These are phyloP conservation scores for Indicator indicator DNA, from an alignment of 2,113 vertebrate species.

Conservation along the genomic window DNA sequence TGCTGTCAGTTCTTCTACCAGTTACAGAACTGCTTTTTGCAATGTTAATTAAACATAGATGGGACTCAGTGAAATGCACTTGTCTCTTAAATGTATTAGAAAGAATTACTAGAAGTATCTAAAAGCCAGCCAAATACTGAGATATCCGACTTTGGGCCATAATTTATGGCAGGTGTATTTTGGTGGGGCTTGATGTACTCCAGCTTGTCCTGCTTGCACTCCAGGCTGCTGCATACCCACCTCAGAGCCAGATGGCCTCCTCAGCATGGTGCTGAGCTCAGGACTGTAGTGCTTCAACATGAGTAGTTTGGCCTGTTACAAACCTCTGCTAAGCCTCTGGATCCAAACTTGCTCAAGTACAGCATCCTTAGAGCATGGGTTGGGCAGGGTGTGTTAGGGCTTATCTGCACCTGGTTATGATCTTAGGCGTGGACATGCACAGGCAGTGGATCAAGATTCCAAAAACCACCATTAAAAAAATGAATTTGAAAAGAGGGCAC, in stretches of 20 bases:
- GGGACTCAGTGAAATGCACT: background rate
- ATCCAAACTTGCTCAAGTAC: background rate
- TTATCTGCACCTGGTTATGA: fast-evolving
- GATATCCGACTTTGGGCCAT: background rate
- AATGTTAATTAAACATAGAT: background rate
- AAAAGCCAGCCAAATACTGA: background rate
- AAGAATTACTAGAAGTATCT: background rate
- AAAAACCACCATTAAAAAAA: background rate
- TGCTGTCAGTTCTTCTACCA: background rate
- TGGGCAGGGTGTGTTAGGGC: background rate
- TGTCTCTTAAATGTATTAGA: background rate
- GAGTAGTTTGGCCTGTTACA: background rate
- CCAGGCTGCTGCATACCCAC: background rate
- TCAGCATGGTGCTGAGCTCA: fast-evolving
- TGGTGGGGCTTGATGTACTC: background rate
- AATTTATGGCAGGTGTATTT: background rate
- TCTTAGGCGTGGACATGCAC: background rate
- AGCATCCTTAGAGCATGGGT: fast-evolving
- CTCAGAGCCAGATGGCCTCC: fast-evolving
- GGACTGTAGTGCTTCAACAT: fast-evolving
- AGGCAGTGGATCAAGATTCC: background rate
- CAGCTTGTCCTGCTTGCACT: background rate
- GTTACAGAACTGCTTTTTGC: background rate
- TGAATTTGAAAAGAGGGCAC: background rate
- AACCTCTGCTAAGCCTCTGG: background rate